phyloP scores from a whole-genome alignment of 1,140 invertebrate species.

The Drosophila navojoa region DNA sequence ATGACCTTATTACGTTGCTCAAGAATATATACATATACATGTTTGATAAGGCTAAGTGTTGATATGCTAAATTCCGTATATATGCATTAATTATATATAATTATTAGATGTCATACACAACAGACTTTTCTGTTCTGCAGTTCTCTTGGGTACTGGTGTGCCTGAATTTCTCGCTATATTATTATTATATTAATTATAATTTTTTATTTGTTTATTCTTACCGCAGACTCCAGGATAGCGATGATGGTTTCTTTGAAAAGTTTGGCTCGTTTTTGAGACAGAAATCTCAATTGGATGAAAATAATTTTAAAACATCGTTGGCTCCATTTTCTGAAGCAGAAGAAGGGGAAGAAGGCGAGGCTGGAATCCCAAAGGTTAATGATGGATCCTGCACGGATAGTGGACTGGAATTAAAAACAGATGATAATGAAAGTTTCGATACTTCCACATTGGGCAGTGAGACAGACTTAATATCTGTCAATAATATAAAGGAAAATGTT shows the following conservation, averaged over 20 bases:
- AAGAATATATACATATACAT: too few relatives aligned
- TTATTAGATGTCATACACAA: too few relatives aligned
- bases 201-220: slow-evolving; percentile 29
- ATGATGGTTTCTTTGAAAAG: slow-evolving; percentile 92
- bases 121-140: too few relatives aligned
- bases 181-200: too few relatives aligned
- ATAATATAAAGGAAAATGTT: slow-evolving; percentile 46
- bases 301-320: slow-evolving; percentile 85
- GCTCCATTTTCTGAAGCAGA: slow-evolving; percentile 85
- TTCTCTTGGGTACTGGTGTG: too few relatives aligned
- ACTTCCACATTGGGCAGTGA: slow-evolving; percentile 21
- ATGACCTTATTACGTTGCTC: too few relatives aligned
- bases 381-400: slow-evolving; percentile 25
- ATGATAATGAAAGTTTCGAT: slow-evolving; percentile 11
- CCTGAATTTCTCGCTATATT: too few relatives aligned
- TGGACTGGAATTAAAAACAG: slow-evolving; percentile 20
- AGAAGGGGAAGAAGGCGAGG: slow-evolving; percentile 24
- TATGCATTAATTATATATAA: too few relatives aligned
- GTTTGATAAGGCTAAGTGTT: too few relatives aligned
- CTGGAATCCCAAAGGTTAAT: slow-evolving; percentile 6
- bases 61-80: too few relatives aligned
- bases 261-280: slow-evolving; percentile 90
- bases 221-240: slow-evolving; percentile 89
- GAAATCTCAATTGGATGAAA: slow-evolving; percentile 85
- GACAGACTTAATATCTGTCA: slow-evolving; percentile 38